Base-by-base conservation (phyloP, 2,888 invertebrate species). In the Nomada fabriciana region DNA sequence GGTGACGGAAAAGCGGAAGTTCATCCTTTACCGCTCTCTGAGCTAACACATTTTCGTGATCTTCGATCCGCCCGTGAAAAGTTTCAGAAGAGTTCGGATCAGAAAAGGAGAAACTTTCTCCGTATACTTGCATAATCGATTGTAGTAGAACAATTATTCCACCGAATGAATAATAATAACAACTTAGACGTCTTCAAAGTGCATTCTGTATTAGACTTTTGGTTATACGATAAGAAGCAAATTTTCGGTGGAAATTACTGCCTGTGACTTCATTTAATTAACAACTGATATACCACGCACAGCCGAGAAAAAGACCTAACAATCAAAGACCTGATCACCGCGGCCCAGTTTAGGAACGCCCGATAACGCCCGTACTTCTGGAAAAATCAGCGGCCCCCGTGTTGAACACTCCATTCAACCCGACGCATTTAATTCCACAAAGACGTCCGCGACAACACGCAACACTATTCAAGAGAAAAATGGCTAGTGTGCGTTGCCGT, bases 1-100 rank as follows among this genome's bases (percentile, higher is more conserved):
- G n/a, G 20, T n/a, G 29, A 15, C 10, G 20, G 11, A 15, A 65
- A 81, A 61, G 13, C 63, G 75, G 59, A 80, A 80, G 10, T 57
- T n/a, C 20, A 2, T 23, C 13, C 67, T 57, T 65, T 47, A 25
- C 36, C 36, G 25, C 36, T 10, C 42, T 25, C 29, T 36, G 13
- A 9, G 13, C 36, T 18, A 55, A 60, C 60, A 65, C 36, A 79
- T 76, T 68, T 18, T 25, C 42, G 5, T 23, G 36, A 15, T 7
- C 9, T 11, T 47, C 23, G n/a, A 3, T 2, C 43, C 15, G 20
- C 7, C 20, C 13, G 0, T 42, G 36, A 13, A 18, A 36, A 42
- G 13, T 50, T 3, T 11, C 15, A 1, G 0, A 2, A 29, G 5
- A 50, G 15, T 2, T 4, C 0, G 1, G 15, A 20, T 11, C 23